phyloP scores from a whole-genome alignment of 2,888 invertebrate genomes.

The Diloba caeruleocephala region DNA sequence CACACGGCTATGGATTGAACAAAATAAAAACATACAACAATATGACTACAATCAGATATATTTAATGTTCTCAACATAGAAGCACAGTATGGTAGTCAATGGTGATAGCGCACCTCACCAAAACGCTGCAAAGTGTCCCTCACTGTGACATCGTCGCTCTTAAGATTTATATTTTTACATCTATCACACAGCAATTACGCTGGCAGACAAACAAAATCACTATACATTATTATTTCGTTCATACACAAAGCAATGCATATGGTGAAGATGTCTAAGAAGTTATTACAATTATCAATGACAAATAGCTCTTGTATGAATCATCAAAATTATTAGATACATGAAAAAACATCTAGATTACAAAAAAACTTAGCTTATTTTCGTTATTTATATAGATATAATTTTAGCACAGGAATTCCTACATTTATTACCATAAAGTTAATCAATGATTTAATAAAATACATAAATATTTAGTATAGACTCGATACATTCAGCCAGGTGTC shows the following conservation, averaged over 20 bases:
- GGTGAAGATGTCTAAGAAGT: conserved; percentile 1
- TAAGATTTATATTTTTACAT: conserved; percentile 21
- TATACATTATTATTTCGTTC: background rate
- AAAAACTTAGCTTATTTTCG: conserved; percentile 6
- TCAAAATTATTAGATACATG: background rate
- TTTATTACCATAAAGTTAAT: conserved; percentile 4
- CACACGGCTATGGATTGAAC: too few relatives aligned
- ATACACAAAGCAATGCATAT: background rate
- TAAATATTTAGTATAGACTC: conserved; percentile 3
- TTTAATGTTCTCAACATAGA: conserved; percentile 79
- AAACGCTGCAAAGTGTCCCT: conserved; percentile 11
- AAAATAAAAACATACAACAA: conserved; percentile 9
- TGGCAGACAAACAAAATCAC: conserved; percentile 4
- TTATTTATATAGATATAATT: conserved; percentile 3
- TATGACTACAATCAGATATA: conserved; percentile 81
- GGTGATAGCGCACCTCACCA: conserved; percentile 17
- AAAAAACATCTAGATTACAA: conserved; percentile 30
- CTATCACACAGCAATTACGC: conserved; percentile 32
- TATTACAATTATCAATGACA: background rate
- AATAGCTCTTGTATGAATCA: background rate
- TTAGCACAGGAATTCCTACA: conserved; percentile 1
- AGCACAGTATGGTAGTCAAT: conserved; percentile 69
- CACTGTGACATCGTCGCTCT: conserved; percentile 20
- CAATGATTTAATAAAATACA: conserved; percentile 10
- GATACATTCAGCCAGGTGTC: conserved; percentile 9